A percentile compares a stretch with the other conserved stretches of the same genome.
phyloP scores from a whole-genome alignment of 2,888 invertebrate species.

The Aphidius colemani region DNA sequence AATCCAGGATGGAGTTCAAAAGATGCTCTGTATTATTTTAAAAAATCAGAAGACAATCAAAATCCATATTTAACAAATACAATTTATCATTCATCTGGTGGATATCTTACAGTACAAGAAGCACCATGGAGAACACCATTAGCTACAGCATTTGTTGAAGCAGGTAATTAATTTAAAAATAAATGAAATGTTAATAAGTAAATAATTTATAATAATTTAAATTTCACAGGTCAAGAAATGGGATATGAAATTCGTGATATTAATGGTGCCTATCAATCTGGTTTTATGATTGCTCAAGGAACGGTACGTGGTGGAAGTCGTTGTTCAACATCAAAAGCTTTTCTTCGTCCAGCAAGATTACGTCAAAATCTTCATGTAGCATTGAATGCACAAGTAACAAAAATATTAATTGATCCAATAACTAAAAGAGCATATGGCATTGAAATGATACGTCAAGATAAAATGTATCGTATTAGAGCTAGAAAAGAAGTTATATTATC shows the following conservation, averaged over 20 bases:
- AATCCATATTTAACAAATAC: slow-evolving; percentile 82
- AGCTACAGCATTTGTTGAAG: slow-evolving; percentile 80
- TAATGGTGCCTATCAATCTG: slow-evolving; percentile 84
- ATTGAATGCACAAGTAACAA: slow-evolving; percentile 78
- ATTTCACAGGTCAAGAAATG: slow-evolving; percentile 69
- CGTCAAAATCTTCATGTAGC: slow-evolving; percentile 84
- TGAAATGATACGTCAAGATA: slow-evolving; percentile 76
- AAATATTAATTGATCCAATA: slow-evolving; percentile 59
- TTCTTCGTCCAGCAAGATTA: slow-evolving; percentile 77
- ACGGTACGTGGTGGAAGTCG: slow-evolving; percentile 78
- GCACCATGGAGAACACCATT: slow-evolving; percentile 86
- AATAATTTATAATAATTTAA: too few relatives aligned
- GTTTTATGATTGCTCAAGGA: slow-evolving; percentile 89
- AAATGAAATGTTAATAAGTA: too few relatives aligned
- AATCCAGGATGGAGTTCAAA: slow-evolving; percentile 88
- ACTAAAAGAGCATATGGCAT: slow-evolving; percentile 82
- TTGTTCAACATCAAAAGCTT: slow-evolving; percentile 88
- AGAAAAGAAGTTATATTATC: slow-evolving; percentile 87
- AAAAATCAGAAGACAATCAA: slow-evolving; percentile 88
- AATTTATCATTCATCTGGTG: slow-evolving; percentile 79
- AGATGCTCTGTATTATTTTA: slow-evolving; percentile 81
- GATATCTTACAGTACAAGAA: slow-evolving; percentile 82
- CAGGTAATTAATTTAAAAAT: slow-evolving; percentile 54
- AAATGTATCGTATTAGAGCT: slow-evolving; percentile 75
- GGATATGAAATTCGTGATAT: slow-evolving; percentile 86